Conservation (phyloP, 2,797 vertebrate genomes). For the Ctenosaura bakeri region DNA sequence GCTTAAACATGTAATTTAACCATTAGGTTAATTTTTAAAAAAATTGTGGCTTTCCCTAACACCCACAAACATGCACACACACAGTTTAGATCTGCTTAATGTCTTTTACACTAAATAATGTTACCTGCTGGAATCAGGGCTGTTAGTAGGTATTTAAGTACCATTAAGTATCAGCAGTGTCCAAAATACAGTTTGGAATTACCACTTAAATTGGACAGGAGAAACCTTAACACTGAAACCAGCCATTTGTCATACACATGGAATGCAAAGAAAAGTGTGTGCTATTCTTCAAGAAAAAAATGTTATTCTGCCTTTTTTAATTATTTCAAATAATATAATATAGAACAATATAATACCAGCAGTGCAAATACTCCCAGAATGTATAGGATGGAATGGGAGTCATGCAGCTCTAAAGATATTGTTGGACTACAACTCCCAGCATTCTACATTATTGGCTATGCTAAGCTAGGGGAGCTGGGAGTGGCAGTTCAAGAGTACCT, state of each 20-base stretch:
- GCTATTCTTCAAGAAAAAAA: conserved; percentile 25
- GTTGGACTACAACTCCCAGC: no score
- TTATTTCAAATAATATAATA: conserved; percentile 8
- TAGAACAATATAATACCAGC: neutral
- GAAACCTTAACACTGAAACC: conserved; percentile 52
- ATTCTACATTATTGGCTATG: no score
- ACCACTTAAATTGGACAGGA: conserved; percentile 45
- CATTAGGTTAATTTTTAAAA: conserved; percentile 53
- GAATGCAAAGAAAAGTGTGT: conserved; percentile 39
- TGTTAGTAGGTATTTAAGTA: conserved; percentile 60
- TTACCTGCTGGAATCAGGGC: conserved; percentile 69
- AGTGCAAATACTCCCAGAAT: conserved; percentile 62
- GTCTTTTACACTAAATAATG: conserved; percentile 61
- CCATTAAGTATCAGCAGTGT: conserved; percentile 67
- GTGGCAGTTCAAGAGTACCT: no score
- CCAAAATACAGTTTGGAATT: conserved; percentile 59
- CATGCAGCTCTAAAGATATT: no score
- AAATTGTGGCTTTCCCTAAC: conserved; percentile 53
- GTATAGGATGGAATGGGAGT: no score
- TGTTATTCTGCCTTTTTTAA: conserved; percentile 30
- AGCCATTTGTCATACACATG: conserved; percentile 45
- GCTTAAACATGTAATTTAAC: conserved; percentile 61
- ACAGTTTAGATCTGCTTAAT: neutral
- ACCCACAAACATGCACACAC: no score
- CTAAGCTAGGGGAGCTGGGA: no score